Evolutionary conservation across 2,113 vertebrate species (phyloP).

Genomic region (Hiodon tergisus): DNA sequence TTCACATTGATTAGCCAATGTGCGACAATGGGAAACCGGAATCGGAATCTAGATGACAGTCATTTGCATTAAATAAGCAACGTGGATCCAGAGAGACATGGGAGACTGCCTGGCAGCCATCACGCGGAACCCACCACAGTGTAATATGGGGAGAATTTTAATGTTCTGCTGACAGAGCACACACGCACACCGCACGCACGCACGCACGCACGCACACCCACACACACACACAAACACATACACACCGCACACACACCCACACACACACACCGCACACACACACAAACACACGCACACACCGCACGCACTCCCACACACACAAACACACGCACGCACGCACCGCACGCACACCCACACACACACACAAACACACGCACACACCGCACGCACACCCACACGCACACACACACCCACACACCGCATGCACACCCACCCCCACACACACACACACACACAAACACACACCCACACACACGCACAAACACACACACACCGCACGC

Average conservation of each 20-base stretch:
- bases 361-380: conserved; percentile 23
- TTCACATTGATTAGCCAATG: conserved; percentile 99
- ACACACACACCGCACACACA: conserved; percentile 20
- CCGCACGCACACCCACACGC: conserved; percentile 8
- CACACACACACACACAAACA: conserved; percentile 18
- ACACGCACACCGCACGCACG: conserved; percentile 21
- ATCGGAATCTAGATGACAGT: conserved; percentile 93
- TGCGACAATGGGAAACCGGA: conserved; percentile 80
- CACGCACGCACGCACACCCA: conserved; percentile 26
- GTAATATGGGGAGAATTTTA: conserved; percentile 22
- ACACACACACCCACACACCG: conserved; percentile 13
- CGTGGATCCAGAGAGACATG: conserved; percentile 73
- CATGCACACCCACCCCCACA: neutral
- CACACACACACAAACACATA: conserved; percentile 14
- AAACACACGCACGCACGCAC: conserved; percentile 15
- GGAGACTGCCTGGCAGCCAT: conserved; percentile 41
- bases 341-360: neutral
- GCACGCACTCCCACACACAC: conserved; percentile 24
- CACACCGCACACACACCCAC: conserved; percentile 18
- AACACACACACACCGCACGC: conserved; percentile 8
- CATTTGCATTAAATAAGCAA: conserved; percentile 99
- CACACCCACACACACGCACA: conserved; percentile 23
- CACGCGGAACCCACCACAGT: conserved; percentile 43
- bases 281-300: neutral
- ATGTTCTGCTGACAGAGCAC: conserved; percentile 41